Evolutionary conservation across 1,140 invertebrate species (phyloP).

Genomic region (Drosophila mayri): DNA sequence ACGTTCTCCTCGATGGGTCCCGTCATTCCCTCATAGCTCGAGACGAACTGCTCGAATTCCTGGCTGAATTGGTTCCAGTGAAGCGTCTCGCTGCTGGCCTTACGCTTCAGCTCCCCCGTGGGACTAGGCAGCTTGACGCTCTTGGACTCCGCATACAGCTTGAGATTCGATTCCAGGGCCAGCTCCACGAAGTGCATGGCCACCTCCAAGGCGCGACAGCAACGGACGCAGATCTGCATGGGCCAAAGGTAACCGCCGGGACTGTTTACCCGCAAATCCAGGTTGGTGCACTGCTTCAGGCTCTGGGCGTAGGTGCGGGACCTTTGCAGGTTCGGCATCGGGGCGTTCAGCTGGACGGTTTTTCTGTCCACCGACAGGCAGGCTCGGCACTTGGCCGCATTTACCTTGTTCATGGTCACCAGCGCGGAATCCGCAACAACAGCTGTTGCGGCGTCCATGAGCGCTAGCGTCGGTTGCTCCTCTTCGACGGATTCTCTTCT

Average conservation of each 20-base stretch:
- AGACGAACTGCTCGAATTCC: slow-evolving; percentile 72
- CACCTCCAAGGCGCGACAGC: slow-evolving; percentile 72
- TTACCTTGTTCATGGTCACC: slow-evolving; percentile 61
- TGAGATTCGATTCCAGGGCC: slow-evolving; percentile 64
- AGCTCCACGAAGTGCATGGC: slow-evolving; percentile 75
- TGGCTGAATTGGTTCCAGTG: slow-evolving; percentile 76
- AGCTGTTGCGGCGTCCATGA: slow-evolving; percentile 57
- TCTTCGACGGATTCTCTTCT: neutral
- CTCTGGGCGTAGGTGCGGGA: slow-evolving; percentile 61
- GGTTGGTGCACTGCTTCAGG: slow-evolving; percentile 64
- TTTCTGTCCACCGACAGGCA: slow-evolving; percentile 69
- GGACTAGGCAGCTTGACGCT: slow-evolving; percentile 45
- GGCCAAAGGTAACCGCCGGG: slow-evolving; percentile 65
- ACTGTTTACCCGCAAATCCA: slow-evolving; percentile 46
- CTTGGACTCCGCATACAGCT: slow-evolving; percentile 57
- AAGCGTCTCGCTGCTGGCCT: slow-evolving; percentile 63
- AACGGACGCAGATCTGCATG: slow-evolving; percentile 74
- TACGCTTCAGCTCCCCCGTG: slow-evolving; percentile 62
- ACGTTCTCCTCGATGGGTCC: slow-evolving; percentile 73
- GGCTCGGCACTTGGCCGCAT: slow-evolving; percentile 67
- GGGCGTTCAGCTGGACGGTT: slow-evolving; percentile 57
- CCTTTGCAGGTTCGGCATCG: slow-evolving; percentile 59
- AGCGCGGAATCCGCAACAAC: slow-evolving; percentile 49
- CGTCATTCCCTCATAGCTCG: slow-evolving; percentile 55
- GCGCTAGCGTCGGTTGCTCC: neutral